Conservation (phyloP, 2,113 vertebrate species). For the Sapayoa aenigma region DNA sequence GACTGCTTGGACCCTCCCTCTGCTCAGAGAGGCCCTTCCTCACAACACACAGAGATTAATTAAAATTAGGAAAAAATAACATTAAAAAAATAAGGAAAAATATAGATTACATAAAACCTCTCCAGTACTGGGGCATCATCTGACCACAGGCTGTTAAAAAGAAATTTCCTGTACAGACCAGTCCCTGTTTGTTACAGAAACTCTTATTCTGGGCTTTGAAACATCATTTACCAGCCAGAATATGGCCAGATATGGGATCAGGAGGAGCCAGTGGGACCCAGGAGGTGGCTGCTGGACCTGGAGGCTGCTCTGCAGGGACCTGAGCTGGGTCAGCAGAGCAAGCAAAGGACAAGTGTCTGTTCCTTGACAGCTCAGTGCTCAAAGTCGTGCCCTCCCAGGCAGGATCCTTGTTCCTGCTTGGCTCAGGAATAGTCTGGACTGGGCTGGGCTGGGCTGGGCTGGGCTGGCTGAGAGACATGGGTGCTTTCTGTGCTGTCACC, state of each 20-base stretch:
- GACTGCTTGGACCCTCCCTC: rapidly evolving
- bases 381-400: neutral
- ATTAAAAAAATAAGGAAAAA: neutral
- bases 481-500: neutral
- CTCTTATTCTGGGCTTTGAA: neutral
- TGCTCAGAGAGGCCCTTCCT: neutral
- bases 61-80: neutral
- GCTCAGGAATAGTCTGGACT: neutral
- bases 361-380: neutral
- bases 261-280: neutral
- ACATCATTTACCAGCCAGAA: neutral
- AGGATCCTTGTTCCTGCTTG: neutral
- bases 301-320: rapidly evolving
- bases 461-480: neutral
- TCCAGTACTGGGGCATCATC: neutral
- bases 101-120: neutral
- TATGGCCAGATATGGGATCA: neutral
- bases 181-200: neutral
- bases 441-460: no score
- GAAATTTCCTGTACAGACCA: neutral
- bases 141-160: neutral
- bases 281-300: neutral
- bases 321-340: neutral
- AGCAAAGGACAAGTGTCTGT: neutral
- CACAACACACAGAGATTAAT: neutral